A percentile compares a stretch with the other conserved stretches of the same genome.
Conservation (phyloP, 2,113 vertebrate species). For the Esox niger region DNA sequence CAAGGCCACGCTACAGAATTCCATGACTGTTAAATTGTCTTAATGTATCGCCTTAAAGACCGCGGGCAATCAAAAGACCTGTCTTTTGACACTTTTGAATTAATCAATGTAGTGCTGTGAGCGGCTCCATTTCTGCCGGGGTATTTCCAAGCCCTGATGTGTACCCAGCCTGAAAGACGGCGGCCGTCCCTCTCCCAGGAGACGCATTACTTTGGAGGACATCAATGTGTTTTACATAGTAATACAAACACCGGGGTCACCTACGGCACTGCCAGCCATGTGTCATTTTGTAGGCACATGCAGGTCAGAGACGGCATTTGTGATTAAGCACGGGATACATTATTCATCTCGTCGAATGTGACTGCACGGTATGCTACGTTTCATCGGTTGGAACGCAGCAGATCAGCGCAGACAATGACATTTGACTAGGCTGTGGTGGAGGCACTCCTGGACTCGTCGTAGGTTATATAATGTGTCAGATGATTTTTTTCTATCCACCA, state of each 20-base stretch:
- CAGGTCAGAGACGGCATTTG: constrained; percentile 12
- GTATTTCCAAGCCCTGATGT: constrained; percentile 33
- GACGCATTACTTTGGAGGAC: constrained; percentile 42
- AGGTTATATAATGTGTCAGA: not conserved
- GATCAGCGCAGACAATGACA: not conserved
- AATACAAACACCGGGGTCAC: constrained; percentile 44
- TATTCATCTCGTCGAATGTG: constrained; percentile 5
- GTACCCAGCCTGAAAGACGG: constrained; percentile 19
- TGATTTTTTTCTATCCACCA: constrained; percentile 47
- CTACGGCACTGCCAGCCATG: constrained; percentile 24
- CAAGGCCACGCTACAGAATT: constrained; percentile 33
- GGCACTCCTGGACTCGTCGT: not conserved
- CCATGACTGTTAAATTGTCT: constrained; percentile 33
- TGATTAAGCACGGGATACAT: not conserved
- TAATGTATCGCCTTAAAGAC: constrained; percentile 44
- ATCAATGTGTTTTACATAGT: constrained; percentile 55
- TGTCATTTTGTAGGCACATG: constrained; percentile 4
- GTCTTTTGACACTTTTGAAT: constrained; percentile 48
- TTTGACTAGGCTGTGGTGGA: not conserved
- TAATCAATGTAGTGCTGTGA: constrained; percentile 47
- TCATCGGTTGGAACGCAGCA: not conserved
- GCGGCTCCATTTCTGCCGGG: constrained; percentile 33
- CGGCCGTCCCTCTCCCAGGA: constrained; percentile 27
- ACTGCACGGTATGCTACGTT: not conserved
- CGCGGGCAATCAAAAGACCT: constrained; percentile 34